Evolutionary conservation across 2,113 vertebrate species (phyloP).

Genomic region (Lepus europaeus): DNA sequence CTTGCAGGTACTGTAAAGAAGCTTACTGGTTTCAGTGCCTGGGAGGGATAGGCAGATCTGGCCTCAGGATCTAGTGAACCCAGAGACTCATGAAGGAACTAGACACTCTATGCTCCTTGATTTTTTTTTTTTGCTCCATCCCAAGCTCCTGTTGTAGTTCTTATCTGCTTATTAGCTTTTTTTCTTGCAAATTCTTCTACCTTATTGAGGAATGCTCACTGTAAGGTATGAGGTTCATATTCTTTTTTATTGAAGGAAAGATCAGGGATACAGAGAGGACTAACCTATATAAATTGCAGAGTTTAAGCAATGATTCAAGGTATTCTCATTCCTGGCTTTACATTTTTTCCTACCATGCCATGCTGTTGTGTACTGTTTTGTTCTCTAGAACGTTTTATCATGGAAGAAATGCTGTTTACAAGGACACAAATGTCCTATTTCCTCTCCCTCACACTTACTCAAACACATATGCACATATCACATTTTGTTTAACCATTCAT

Average conservation of each 20-base stretch:
- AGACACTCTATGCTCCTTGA: neutral
- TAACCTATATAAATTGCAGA: neutral
- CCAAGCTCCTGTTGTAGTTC: neutral
- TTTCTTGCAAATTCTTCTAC: neutral
- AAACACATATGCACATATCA: neutral
- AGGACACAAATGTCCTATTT: neutral
- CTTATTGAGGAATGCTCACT: neutral
- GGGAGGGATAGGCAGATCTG: neutral
- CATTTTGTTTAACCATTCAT: neutral
- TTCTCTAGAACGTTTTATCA: neutral
- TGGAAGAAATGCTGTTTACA: conserved; percentile 26
- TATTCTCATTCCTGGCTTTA: neutral
- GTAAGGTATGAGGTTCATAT: neutral
- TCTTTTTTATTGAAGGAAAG: neutral
- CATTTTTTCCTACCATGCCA: neutral
- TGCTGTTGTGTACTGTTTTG: neutral
- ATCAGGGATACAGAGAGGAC: neutral
- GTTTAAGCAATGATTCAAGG: neutral
- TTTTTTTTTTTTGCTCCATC: neutral
- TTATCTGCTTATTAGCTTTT: neutral
- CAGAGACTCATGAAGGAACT: neutral
- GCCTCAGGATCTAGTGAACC: neutral
- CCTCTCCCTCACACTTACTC: no score
- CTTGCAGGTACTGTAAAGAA: neutral
- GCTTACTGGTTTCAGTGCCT: neutral